Evolutionary conservation across 2,113 vertebrate genomes (phyloP), one percentile per base, ranked within the genome.

Genomic region (Bubo bubo): DNA sequence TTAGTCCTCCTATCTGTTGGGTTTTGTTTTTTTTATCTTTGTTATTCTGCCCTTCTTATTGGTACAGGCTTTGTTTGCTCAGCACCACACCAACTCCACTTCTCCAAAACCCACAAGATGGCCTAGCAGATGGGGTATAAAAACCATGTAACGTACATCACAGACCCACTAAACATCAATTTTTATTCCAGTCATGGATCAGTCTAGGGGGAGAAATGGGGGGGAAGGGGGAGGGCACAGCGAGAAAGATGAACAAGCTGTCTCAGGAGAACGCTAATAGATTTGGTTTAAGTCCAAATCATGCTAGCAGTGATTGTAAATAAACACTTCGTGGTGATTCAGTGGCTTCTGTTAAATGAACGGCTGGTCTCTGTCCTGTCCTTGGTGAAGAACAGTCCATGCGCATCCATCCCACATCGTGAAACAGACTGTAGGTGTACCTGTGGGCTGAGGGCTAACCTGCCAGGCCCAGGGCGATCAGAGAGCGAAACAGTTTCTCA

Each of bases 141-240:
- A 91, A 53, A 5, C 6, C 20, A 30, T 30, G 37, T 53, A 80
- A 53, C 1, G 1, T 53, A 22, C 22, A 32, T 86, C 49, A 80
- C 64, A 76, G 20, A 73, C 14, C 28, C 64, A 59, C 32, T 80
- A 49, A 80, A 59, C 9, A 41, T 50, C 0, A 4, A 4, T 37
- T 87, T 88, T 85, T 88, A 52, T 89, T 96, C 64, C 45, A 62
- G 39, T 90, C 72, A 63, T 30, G 16, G 55, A 83, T 62, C 19
- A 37, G 12, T 52, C 56, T 52, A 22, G 20, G 50, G 47, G 18
- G 24, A 23, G 30, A 16, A 72, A 35, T 53, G 8, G 21, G 4
- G 10, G 3, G 5, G 23, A 18, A 23, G 1, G 1, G 17, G 20
- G 14, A 52, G 27, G 0, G 1, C 11, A 4, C 27, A 45, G 26